Conservation (phyloP, 2,113 vertebrate genomes). For the Anolis carolinensis region DNA sequence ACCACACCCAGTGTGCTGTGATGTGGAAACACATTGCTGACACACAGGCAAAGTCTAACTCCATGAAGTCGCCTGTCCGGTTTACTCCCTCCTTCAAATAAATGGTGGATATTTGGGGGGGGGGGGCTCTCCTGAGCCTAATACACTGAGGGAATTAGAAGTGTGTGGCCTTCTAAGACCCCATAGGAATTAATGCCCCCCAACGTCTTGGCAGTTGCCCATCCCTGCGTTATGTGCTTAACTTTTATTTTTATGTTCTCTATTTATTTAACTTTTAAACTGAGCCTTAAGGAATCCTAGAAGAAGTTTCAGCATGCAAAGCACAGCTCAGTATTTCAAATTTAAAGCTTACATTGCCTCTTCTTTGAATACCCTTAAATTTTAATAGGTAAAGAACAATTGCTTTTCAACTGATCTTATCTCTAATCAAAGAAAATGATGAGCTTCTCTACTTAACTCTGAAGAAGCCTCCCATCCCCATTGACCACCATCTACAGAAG, state of each 20-base stretch:
- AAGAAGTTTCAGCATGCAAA: no score
- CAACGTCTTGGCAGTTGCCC: background rate
- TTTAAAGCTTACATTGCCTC: no score
- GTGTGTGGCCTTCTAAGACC: no score
- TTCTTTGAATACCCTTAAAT: background rate
- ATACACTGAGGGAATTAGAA: background rate
- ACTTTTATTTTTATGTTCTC: background rate
- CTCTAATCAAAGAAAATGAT: background rate
- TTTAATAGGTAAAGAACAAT: background rate
- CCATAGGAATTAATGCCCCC: no score
- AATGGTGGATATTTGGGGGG: background rate
- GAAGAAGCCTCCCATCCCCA: background rate
- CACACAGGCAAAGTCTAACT: background rate
- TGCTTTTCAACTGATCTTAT: background rate
- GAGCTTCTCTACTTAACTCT: background rate
- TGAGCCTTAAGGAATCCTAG: background rate
- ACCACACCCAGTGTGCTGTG: background rate
- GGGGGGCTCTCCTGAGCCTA: background rate
- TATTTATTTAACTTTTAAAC: background rate
- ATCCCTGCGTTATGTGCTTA: conserved; percentile 8
- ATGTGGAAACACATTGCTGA: background rate
- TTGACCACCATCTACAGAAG: background rate
- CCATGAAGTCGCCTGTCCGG: background rate
- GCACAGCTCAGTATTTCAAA: no score
- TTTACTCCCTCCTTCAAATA: background rate